Base-by-base conservation (phyloP, 1,140 invertebrate species). In the Amyelois transitella region DNA sequence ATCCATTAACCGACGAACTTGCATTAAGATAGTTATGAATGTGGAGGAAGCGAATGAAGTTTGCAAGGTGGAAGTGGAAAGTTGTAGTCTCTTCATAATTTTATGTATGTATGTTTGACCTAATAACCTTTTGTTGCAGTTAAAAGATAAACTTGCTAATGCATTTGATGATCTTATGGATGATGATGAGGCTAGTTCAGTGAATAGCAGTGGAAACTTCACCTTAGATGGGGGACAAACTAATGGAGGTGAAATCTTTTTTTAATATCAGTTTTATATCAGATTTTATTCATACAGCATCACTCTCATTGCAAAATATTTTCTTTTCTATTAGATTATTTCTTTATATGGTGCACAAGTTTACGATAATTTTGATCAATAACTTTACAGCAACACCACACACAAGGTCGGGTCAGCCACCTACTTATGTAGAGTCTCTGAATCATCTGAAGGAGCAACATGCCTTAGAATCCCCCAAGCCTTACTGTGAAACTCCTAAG, bases 121-220 rank as follows among this genome's bases (percentile, higher is more conserved):
- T 10, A 7, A 43, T 53, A 12, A 28, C 59, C 43, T 51, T 55
- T 49, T 53, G 65, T 78, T 78, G 47, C 69, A 91, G 91, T 62
- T 91, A 21, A 81, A 89, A 56, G 80, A 89, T 57, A 77, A 91
- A 55, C 65, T 92, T 18, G 79, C 78, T 43, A 91, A 90, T 80
- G 90, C 88, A 18, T 91, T 92, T 72, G 90, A 90, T 57, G 91
- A 91, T 75, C 70, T 91, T 25, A 67, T 77, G 49, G 86, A 89
- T 55, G 89, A 90, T 25, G 90, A 91, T 63, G 90, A 91, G 61
- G 88, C 85, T 18, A 91, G 88, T 61, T 89, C 87, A 47, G 80
- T 89, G 0, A 88, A 88, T 50, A 88, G 87, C 54, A 90, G 88
- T 66, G 81, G 81, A 20, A 87, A 88, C 54, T 88, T 82, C 56